Evolutionary conservation across 2,888 invertebrate genomes (phyloP), one percentile per base, ranked within the genome.

Genomic region (Heliconius erato): DNA sequence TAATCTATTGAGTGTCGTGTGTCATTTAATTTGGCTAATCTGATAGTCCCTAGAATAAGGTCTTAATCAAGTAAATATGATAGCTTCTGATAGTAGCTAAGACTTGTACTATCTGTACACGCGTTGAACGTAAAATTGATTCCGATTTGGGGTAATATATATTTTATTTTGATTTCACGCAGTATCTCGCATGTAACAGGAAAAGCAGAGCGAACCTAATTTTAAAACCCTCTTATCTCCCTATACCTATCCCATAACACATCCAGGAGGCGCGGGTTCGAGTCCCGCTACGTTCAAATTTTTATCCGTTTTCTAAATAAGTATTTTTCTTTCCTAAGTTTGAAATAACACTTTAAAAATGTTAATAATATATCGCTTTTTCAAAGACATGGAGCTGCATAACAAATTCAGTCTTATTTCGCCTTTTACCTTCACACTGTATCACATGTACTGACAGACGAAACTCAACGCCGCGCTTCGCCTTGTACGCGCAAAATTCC

Each of bases 21-120:
- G 63, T 63, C 63, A 63, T n/a, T 63, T 63, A 63, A 63, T 63
- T 63, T 63, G n/a, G 23, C 63, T 63, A 63, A n/a, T 63, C 63
- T n/a, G 1, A 54, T 54, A 63, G n/a, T 63, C n/a, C n/a, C 3
- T 11, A n/a, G 23, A 63, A 63, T 0, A 63, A n/a, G 63, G 9
- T 63, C 63, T 11, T 9, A n/a, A 54, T 7, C 7, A 54, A 16
- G 2, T 54, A 23, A 63, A n/a, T 63, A n/a, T 11, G n/a, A 63
- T n/a, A 63, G n/a, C 63, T 1, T 63, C 19, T 3, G 23, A n/a
- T n/a, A 63, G 3, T 63, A n/a, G 11, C n/a, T 63, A n/a, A 63
- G 63, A 63, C n/a, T 63, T n/a, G 11, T n/a, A 54, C 7, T 7
- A 19, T 19, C 7, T 6, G 19, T 54, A 2, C 54, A 54, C 54